phyloP scores from a whole-genome alignment of 2,113 vertebrate species.

The Rhinopomastus cyanomelas region DNA sequence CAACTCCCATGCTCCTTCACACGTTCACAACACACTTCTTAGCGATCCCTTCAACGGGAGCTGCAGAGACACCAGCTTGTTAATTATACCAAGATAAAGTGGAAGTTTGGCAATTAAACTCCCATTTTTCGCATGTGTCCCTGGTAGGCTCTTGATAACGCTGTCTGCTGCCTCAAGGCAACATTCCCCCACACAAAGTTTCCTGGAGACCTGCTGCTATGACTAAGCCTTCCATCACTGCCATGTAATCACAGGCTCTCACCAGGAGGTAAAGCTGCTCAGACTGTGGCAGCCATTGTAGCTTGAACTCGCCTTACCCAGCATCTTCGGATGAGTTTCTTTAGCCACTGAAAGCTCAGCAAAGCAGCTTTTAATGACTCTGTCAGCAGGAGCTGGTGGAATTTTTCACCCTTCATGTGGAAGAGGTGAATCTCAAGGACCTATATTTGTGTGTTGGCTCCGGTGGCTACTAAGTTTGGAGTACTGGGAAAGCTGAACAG shows the following conservation, averaged over 20 bases:
- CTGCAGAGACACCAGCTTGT: conserved; percentile 6
- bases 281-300: conserved; percentile 27
- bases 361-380: conserved; percentile 16
- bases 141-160: conserved; percentile 8
- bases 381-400: background rate
- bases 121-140: background rate
- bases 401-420: background rate
- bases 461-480: background rate
- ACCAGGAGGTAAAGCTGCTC: conserved; percentile 40
- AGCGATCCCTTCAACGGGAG: background rate
- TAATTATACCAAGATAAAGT: conserved; percentile 55
- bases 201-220: conserved; percentile 39
- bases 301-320: conserved; percentile 7
- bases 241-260: background rate
- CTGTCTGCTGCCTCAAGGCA: conserved; percentile 33
- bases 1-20: background rate
- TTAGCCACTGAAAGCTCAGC: background rate
- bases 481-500: background rate
- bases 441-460: background rate
- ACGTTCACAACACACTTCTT: background rate
- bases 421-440: background rate
- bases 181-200: conserved; percentile 5
- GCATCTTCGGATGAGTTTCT: conserved; percentile 9
- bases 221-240: conserved; percentile 21
- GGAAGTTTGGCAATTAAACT: conserved; percentile 40